A percentile compares a stretch with the other conserved stretches of the same genome.
These are phyloP conservation scores for Micronisus gabar DNA, from an alignment of 2,113 vertebrate species.

Conservation along the genomic window DNA sequence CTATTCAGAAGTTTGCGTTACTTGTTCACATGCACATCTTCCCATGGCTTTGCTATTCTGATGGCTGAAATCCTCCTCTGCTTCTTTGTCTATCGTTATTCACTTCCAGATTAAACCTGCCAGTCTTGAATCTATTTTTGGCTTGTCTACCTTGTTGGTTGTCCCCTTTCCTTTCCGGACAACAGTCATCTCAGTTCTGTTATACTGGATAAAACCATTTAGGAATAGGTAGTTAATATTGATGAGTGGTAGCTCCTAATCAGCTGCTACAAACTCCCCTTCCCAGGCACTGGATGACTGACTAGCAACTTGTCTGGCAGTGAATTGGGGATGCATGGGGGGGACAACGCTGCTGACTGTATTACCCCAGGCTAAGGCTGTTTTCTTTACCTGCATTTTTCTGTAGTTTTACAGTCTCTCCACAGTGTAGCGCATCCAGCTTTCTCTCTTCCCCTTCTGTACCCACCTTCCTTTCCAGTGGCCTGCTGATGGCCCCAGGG, in stretches of 20 bases:
- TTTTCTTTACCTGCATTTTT: neutral
- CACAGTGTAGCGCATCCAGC: rapidly evolving
- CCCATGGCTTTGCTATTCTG: rapidly evolving
- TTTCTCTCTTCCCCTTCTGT: neutral
- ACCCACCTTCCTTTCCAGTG: neutral
- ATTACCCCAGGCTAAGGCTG: neutral
- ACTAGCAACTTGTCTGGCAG: neutral
- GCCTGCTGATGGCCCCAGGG: neutral
- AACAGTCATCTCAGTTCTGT: neutral
- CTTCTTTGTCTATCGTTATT: rapidly evolving
- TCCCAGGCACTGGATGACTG: neutral
- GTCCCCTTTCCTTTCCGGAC: neutral
- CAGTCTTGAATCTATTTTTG: neutral
- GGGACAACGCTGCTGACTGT: neutral
- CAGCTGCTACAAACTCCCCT: neutral
- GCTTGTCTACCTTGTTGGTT: neutral
- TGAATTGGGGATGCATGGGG: rapidly evolving
- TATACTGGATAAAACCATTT: neutral
- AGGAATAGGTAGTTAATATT: neutral
- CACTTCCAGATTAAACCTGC: neutral
- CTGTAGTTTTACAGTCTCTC: neutral
- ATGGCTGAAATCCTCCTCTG: neutral
- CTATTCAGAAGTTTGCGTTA: neutral
- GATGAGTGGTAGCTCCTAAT: neutral
- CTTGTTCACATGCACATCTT: neutral